Base-by-base conservation (phyloP, 2,888 invertebrate genomes). In the Dimorphilus gyrociliatus region DNA sequence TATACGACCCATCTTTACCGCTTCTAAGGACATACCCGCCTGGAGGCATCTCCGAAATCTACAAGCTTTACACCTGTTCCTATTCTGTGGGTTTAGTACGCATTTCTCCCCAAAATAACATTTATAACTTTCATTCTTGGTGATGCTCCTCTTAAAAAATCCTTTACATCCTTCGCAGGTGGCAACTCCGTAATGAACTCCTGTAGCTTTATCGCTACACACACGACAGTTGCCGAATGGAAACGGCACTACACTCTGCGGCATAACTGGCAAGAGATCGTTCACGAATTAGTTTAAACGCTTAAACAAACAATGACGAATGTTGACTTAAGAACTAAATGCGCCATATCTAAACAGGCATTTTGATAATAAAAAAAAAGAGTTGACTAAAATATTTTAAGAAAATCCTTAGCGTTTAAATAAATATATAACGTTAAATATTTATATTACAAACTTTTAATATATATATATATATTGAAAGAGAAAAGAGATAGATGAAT, bases 91-190 rank as follows among this genome's bases (percentile, higher is more conserved):
- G 3, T 42, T 48, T 13, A 58, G 36, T 3, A 43, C 39, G 40
- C 60, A 60, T n/a, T 44, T 40, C 10, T 50, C 50, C 1, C 55
- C 54, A 37, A 55, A 53, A 38, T 50, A 56, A 36, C 59, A 59
- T 27, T 48, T 49, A 39, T 56, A 58, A 25, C 50, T 53, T 16
- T 53, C 49, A 26, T 44, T 49, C 30, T 50, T 47, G 2, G 44
- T 36, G 10, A 51, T 47, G 27, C 55, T 57, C 24, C 59, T 39
- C 33, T 58, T 58, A 40, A 54, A 59, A 37, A 59, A 59, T 14
- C 58, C 57, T 55, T 58, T 58, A 37, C 58, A 58, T 2, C 58
- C 58, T 33, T 58, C 57, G 31, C 58, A 57, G 3, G 57, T 53
- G 2, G 51, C 50, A 2, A 56, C 55, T 4, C 58, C 58, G 45